Evolutionary conservation across 2,113 vertebrate genomes (phyloP), one percentile per base, ranked within the genome.

Genomic region (Rattus norvegicus): DNA sequence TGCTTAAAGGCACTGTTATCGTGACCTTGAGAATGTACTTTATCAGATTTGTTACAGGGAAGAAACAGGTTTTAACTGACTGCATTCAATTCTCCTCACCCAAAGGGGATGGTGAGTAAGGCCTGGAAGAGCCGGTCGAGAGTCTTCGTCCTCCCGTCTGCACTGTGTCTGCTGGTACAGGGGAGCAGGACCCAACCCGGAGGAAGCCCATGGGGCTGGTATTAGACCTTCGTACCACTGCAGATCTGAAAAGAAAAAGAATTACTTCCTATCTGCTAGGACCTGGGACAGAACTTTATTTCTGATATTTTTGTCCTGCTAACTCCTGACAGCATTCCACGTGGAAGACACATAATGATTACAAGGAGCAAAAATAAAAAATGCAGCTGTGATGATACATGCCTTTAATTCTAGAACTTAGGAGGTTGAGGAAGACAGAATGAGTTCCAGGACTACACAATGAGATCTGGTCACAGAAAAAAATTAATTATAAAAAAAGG

Each of bases 141-240:
- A 99, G 98, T 88, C 99, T 99, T 26, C 99, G 99, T 39, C 99
- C 98, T 8, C 98, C 97, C 0, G 97, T 98, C 92, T 99, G 99
- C 0, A 98, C 98, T 22, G 98, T 69, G 61, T 99, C 99, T 70
- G 98, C 98, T 0, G 99, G 98, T 33, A 98, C 98, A 0, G 99
- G 99, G 20, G 99, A 99, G 54, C 99, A 99, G 1, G 99, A 99
- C 63, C 98, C 98, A 93, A 98, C 98, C 92, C 99, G 99, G 93
- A 99, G 98, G 95, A 99, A 99, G 19, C 99, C 99, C 99, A 99
- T 98, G 0, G 99, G 99, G 97, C 99, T 99, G 24, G 99, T 99
- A 97, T 99, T 99, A 24, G 99, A 99, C 86, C 99, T 99, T 9
- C 99, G 98, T 84, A 99, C 99, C 13, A 98, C 99, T 69, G 99